Evolutionary conservation across 2,797 vertebrate species (phyloP).

Genomic region (Thunnus albacares): DNA sequence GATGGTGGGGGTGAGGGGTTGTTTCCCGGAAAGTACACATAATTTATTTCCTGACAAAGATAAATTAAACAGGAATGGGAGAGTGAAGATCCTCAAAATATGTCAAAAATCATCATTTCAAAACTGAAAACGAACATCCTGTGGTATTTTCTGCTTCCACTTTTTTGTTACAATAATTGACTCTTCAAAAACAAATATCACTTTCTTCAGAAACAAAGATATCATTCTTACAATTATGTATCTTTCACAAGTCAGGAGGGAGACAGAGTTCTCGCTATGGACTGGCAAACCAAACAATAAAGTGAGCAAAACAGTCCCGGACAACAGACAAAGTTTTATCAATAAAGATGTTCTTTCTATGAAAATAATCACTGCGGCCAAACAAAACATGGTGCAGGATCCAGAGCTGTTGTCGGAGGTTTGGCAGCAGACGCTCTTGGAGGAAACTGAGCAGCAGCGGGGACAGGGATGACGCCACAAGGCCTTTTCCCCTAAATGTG

Average conservation of each 20-base stretch:
- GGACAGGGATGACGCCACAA: slow-evolving; percentile 65
- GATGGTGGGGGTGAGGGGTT: neutral
- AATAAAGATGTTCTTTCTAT: slow-evolving; percentile 86
- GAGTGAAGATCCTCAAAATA: slow-evolving; percentile 28
- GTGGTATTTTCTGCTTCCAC: slow-evolving; percentile 3
- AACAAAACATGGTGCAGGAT: slow-evolving; percentile 77
- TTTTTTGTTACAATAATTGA: slow-evolving; percentile 32
- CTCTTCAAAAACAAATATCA: slow-evolving; percentile 43
- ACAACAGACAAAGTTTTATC: slow-evolving; percentile 81
- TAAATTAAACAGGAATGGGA: neutral
- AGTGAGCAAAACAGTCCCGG: slow-evolving; percentile 73
- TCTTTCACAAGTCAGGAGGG: slow-evolving; percentile 63
- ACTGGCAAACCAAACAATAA: slow-evolving; percentile 80
- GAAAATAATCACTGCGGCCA: slow-evolving; percentile 80
- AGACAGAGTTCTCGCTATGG: slow-evolving; percentile 71
- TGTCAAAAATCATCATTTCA: slow-evolving; percentile 36
- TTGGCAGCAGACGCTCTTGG: slow-evolving; percentile 70
- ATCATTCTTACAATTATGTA: slow-evolving; percentile 59
- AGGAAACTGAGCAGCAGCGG: slow-evolving; percentile 58
- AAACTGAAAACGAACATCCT: slow-evolving; percentile 42
- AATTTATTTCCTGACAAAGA: neutral
- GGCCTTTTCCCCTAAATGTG: slow-evolving; percentile 20
- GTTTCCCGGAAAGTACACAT: neutral
- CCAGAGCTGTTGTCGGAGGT: slow-evolving; percentile 65
- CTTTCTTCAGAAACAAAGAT: slow-evolving; percentile 57